phyloP scores from a whole-genome alignment of 2,113 vertebrate species.

The Empidonax alnorum region DNA sequence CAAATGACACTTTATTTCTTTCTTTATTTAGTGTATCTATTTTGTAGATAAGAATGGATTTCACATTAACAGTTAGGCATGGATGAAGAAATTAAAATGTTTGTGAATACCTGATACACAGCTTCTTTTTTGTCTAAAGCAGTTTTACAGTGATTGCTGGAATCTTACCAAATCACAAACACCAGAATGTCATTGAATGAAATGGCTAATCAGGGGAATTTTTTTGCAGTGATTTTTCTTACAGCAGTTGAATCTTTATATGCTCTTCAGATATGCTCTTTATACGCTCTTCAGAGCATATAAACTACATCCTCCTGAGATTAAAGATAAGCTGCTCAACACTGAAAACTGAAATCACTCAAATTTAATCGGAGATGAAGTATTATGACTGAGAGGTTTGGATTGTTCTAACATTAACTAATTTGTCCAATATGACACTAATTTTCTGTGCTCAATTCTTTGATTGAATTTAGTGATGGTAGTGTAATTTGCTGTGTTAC shows the following conservation, averaged over 20 bases:
- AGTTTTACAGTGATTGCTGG: not conserved
- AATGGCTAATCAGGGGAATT: not conserved
- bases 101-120: not conserved
- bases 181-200: not conserved
- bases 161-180: not conserved
- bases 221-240: not conserved
- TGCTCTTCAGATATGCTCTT: not conserved
- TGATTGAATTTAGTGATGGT: not conserved
- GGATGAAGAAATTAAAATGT: not conserved
- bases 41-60: not conserved
- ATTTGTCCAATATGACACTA: not conserved
- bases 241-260: not conserved
- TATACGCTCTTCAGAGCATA: no score
- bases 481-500: not conserved
- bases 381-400: not conserved
- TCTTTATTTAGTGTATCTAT: not conserved
- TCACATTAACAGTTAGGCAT: not conserved
- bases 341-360: not conserved
- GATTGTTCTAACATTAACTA: not conserved
- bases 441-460: not conserved
- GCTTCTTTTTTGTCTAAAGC: not conserved
- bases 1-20: not conserved
- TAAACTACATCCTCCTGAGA: not conserved
- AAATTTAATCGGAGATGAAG: not conserved
- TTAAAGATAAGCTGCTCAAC: not conserved